Conservation (phyloP, 1,140 invertebrate genomes). For the Calephelis virginiensis region DNA sequence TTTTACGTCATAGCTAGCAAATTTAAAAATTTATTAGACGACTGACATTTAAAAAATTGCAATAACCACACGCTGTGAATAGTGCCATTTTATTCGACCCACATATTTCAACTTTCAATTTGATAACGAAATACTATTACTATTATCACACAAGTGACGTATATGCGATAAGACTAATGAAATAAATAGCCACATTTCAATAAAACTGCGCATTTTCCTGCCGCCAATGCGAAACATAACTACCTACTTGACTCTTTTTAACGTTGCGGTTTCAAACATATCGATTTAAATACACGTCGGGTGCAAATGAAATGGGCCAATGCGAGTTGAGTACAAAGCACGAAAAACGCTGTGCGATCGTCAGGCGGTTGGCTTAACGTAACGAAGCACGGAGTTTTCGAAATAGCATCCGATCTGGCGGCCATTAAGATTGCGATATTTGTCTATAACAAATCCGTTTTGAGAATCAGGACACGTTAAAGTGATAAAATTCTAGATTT, state of each 20-base stretch:
- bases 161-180: background rate
- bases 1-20: no score
- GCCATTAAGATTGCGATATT: background rate
- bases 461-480: no score
- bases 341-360: background rate
- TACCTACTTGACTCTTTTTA: background rate
- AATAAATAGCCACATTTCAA: conserved; percentile 6
- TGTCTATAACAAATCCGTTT: background rate
- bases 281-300: conserved; percentile 8
- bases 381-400: background rate
- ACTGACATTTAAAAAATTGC: no score
- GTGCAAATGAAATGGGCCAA: conserved; percentile 1
- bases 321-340: background rate
- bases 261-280: conserved; percentile 10
- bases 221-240: background rate
- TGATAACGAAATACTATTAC: background rate
- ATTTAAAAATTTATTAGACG: no score
- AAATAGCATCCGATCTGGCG: background rate
- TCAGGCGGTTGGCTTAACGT: background rate
- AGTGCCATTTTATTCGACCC: background rate
- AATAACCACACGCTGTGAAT: background rate
- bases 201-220: conserved; percentile 9
- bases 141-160: background rate
- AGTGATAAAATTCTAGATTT: no score
- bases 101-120: background rate